Conservation (phyloP, 2,797 vertebrate genomes). For the Centroberyx gerrardi region DNA sequence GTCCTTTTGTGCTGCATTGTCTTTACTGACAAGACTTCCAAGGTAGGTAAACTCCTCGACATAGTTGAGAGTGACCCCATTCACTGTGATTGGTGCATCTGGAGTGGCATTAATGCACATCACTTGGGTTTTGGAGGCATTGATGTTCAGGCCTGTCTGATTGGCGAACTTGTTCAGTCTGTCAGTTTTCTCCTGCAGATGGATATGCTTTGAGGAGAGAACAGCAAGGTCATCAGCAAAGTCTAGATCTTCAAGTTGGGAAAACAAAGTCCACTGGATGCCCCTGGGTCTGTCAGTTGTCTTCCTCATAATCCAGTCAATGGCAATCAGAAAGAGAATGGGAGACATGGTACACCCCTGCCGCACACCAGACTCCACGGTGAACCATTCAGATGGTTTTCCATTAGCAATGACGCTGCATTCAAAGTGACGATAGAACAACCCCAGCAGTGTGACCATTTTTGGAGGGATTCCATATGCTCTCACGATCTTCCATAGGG, state of each 20-base stretch:
- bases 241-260: too few species aligned
- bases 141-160: constrained; percentile 10
- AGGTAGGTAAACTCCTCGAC: too few species aligned
- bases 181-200: constrained; percentile 5
- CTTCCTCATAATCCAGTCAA: constrained; percentile 7
- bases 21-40: too few species aligned
- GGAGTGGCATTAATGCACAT: constrained; percentile 2
- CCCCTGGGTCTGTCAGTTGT: background rate
- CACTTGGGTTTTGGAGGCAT: constrained; percentile 3
- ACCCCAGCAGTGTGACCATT: background rate
- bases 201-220: too few species aligned
- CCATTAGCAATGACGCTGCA: constrained; percentile 1
- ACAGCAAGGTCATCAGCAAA: too few species aligned
- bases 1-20: too few species aligned
- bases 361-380: background rate
- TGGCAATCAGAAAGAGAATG: constrained; percentile 3
- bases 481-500: background rate
- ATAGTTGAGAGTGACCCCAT: too few species aligned
- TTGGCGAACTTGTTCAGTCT: background rate
- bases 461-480: background rate
- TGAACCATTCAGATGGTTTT: background rate
- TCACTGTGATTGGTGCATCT: background rate
- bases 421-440: constrained; percentile 1
- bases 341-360: constrained; percentile 14
- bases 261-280: too few species aligned